phyloP scores from a whole-genome alignment of 2,113 vertebrate genomes.

The Corythaeola cristata region DNA sequence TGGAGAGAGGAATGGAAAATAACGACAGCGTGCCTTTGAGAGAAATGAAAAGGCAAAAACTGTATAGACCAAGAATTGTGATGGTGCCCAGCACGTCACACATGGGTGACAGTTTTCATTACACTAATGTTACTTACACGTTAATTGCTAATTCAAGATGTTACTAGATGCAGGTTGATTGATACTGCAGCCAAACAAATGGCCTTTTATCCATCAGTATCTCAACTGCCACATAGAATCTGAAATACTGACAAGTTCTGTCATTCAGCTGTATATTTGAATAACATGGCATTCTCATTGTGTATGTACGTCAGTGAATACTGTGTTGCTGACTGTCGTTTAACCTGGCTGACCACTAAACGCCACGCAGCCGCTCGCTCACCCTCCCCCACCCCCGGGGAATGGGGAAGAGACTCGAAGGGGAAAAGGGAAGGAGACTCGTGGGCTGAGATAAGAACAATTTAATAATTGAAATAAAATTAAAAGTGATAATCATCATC shows the following conservation, averaged over 20 bases:
- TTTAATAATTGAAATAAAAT: too few species aligned
- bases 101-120: not conserved
- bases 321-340: not conserved
- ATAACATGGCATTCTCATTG: not conserved
- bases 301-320: not conserved
- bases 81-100: not conserved
- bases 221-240: not conserved
- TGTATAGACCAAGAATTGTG: not conserved
- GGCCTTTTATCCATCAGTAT: not conserved
- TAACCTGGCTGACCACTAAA: too few species aligned
- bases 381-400: too few species aligned
- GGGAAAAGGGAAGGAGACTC: too few species aligned
- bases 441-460: too few species aligned
- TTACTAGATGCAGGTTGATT: not conserved
- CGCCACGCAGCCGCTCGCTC: too few species aligned
- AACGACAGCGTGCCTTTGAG: not conserved
- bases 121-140: not conserved
- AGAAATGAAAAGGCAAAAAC: not conserved
- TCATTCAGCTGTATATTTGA: not conserved
- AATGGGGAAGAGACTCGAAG: too few species aligned
- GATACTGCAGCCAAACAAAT: not conserved
- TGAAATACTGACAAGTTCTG: not conserved
- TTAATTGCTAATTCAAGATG: not conserved
- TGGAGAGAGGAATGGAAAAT: not conserved
- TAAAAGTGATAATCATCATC: too few species aligned